A percentile compares a stretch with the other conserved stretches of the same genome.
phyloP scores from a whole-genome alignment of 2,797 vertebrate genomes.

The Hybognathus amarus region DNA sequence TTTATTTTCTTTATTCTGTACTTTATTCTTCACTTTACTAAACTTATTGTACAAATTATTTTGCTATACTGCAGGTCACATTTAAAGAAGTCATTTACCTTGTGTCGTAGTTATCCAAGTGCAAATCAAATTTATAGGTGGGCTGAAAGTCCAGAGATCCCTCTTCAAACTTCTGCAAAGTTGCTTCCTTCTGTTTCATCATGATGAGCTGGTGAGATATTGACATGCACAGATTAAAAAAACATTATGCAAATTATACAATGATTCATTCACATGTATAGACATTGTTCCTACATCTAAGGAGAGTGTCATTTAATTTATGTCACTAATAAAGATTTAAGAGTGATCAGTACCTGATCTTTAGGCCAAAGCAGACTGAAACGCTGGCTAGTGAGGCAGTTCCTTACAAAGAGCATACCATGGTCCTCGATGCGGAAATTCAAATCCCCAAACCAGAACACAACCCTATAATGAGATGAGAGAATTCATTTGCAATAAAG shows the following conservation, averaged over 20 bases:
- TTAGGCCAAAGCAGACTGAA: constrained; percentile 90
- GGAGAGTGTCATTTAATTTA: neutral
- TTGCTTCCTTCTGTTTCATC: constrained; percentile 84
- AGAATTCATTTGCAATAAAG: neutral
- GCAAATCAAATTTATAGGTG: constrained; percentile 94
- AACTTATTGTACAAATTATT: too few relatives aligned
- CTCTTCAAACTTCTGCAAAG: constrained; percentile 90
- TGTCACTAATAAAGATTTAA: neutral
- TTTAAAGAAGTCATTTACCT: constrained; percentile 76
- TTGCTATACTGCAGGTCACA: too few relatives aligned
- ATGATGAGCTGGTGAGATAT: constrained; percentile 83
- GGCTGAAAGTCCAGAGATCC: constrained; percentile 91
- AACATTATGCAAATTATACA: neutral
- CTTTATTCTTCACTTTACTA: neutral
- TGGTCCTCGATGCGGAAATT: constrained; percentile 95
- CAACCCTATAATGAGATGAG: constrained; percentile 72
- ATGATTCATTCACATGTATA: neutral
- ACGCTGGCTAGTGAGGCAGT: constrained; percentile 81
- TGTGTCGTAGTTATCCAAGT: constrained; percentile 90
- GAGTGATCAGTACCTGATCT: constrained; percentile 84
- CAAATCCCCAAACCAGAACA: constrained; percentile 96
- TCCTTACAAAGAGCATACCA: constrained; percentile 87
- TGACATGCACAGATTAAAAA: neutral
- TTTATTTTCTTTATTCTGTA: neutral
- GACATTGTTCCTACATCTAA: neutral